Base-by-base conservation (phyloP, 2,797 vertebrate genomes). In the Orientallactaga sibirica region DNA sequence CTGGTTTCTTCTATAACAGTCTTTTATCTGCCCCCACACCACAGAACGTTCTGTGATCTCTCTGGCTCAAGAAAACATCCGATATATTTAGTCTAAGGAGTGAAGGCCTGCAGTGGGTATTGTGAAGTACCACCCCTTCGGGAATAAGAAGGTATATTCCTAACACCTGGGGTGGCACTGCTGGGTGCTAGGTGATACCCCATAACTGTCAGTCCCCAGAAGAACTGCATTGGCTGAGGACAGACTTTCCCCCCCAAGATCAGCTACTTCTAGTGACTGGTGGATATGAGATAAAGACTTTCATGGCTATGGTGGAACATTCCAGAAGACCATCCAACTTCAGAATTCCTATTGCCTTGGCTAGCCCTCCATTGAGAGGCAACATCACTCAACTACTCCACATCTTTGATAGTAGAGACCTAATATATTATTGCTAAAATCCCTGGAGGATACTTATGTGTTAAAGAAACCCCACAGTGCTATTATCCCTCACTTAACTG, bases 391-490 rank as follows among this genome's bases (percentile, higher is more conserved):
- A 58, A 1, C 22, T 86, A 52, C 20, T 73, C 15, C 0, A 19
- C 19, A 1, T 64, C 52, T 79, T 3, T 41, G 29, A 76, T 0
- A 91, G 27, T 10, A 66, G 73, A 92, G 18, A 24, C 14, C 64
- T 68, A 25, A 85, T 68, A 25, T 74, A 20, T 81, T 74, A 20
- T 81, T 78, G 22, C 3, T 22, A 86, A 67, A 86, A 67, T 71
- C 71, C n/a, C 37, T 91, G 48, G 58, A 93, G 12, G 37, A 91
- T 52, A 43, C 8, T 27, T 73, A 11, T 55, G 11, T 48, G 91
- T 91, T 88, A 83, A 96, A 93, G 68, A 24, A 80, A 93, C 78
- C 22, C 41, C 25, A 5, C 48, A 27, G 15, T 67, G 20, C 78
- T 82, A 68, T 43, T 82, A 22, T 61, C 66, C 25, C 43, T 67